Conservation (phyloP, 53 echinoderm and acorn worm species). For the Antedon mediterranea region DNA sequence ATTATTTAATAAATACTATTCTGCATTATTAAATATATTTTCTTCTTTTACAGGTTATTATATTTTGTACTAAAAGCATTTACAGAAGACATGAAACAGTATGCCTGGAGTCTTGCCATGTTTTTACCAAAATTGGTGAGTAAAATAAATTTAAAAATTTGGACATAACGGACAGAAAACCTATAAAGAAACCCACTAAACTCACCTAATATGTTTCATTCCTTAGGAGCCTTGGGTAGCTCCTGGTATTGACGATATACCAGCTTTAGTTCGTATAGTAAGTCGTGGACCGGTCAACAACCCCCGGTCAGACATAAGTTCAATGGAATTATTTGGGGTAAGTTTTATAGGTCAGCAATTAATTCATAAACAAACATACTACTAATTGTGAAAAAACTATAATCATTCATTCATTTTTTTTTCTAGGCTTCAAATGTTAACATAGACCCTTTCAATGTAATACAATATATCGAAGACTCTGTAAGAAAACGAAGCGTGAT, state of each 20-base stretch:
- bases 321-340: slow-evolving; percentile 67
- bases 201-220: neutral
- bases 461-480: slow-evolving; percentile 34
- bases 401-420: neutral
- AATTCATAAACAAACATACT: too few relatives aligned
- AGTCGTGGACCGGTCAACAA: slow-evolving; percentile 64
- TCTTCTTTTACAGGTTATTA: slow-evolving; percentile 39
- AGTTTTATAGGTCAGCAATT: too few relatives aligned
- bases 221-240: slow-evolving; percentile 48
- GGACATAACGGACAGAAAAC: neutral
- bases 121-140: slow-evolving; percentile 84
- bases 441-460: slow-evolving; percentile 56
- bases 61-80: slow-evolving; percentile 56
- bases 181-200: neutral
- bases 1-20: too few relatives aligned
- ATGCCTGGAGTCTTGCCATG: slow-evolving; percentile 85
- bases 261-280: slow-evolving; percentile 77
- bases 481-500: slow-evolving; percentile 3
- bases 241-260: slow-evolving; percentile 57
- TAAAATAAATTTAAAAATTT: neutral
- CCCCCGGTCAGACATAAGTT: slow-evolving; percentile 47
- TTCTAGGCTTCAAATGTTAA: slow-evolving; percentile 80
- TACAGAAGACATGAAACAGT: slow-evolving; percentile 66
- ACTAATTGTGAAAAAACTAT: too few relatives aligned
- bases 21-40: neutral